Percentiles rank a stretch among this genome's conserved stretches.
phyloP scores from a whole-genome alignment of 2,797 vertebrate species.

The Schizopygopsis malacanthus region DNA sequence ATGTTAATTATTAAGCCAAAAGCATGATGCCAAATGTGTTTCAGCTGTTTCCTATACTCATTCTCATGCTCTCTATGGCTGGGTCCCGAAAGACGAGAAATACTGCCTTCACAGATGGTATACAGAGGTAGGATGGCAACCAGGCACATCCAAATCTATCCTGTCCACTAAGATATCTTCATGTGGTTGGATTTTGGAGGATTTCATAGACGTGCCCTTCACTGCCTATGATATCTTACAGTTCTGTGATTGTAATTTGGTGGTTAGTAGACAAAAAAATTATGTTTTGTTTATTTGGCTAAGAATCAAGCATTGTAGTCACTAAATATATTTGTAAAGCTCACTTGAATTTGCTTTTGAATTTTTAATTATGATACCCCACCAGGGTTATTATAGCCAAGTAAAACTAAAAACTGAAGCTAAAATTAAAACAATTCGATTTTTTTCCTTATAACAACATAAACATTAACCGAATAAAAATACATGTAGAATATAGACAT shows the following conservation, averaged over 20 bases:
- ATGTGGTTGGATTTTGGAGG: not conserved
- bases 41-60: slow-evolving; percentile 49
- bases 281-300: not conserved
- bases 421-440: not conserved
- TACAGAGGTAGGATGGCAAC: not conserved
- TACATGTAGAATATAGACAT: not conserved
- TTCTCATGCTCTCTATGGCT: slow-evolving; percentile 6
- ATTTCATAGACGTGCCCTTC: no score
- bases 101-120: not conserved
- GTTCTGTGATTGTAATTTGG: not conserved
- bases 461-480: not conserved
- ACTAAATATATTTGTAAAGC: slow-evolving; percentile 1
- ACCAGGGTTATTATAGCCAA: not conserved
- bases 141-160: not conserved
- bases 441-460: not conserved
- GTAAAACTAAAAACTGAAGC: not conserved
- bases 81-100: not conserved
- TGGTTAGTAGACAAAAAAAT: not conserved
- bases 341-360: not conserved
- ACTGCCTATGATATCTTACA: not conserved
- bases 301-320: not conserved
- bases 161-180: not conserved
- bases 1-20: slow-evolving; percentile 56
- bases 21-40: slow-evolving; percentile 63
- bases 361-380: not conserved